phyloP scores from a whole-genome alignment of 2,113 vertebrate species.

The Protobothrops flavoviridis region DNA sequence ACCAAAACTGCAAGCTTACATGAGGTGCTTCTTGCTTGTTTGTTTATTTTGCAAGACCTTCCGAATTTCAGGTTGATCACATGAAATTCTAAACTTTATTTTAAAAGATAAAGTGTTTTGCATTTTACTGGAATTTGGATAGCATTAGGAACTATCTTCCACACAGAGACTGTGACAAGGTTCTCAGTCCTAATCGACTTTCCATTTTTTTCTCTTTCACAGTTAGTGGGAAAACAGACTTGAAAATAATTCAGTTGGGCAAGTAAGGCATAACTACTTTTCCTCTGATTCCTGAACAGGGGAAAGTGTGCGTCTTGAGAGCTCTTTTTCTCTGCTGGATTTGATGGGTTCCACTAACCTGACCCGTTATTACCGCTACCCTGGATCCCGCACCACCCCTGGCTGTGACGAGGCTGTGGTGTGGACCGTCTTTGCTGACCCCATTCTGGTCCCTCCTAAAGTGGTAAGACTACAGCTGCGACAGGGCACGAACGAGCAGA shows the following conservation, averaged over 20 bases:
- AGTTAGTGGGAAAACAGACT: not conserved
- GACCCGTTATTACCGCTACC: slow-evolving; percentile 64
- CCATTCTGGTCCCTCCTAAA: slow-evolving; percentile 52
- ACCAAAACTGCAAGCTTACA: not conserved
- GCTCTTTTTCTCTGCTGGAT: slow-evolving; percentile 46
- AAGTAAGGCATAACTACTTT: not conserved
- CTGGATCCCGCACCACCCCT: slow-evolving; percentile 72
- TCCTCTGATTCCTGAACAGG: not conserved
- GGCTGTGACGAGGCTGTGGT: slow-evolving; percentile 68
- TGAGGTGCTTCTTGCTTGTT: not conserved
- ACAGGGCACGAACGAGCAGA: not conserved
- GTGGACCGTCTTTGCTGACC: slow-evolving; percentile 70
- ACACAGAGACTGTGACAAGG: not conserved
- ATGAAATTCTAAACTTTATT: not conserved
- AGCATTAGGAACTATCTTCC: not conserved
- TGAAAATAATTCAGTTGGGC: not conserved
- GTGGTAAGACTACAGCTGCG: slow-evolving; percentile 57
- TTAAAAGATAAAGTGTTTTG: not conserved
- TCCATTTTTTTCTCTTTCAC: not conserved
- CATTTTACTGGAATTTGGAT: not conserved
- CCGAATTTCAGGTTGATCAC: not conserved
- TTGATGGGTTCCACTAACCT: slow-evolving; percentile 56
- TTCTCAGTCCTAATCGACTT: not conserved
- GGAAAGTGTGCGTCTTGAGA: not conserved
- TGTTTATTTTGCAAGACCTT: not conserved